phyloP scores from a whole-genome alignment of 2,888 invertebrate species.

The Congeria kusceri region DNA sequence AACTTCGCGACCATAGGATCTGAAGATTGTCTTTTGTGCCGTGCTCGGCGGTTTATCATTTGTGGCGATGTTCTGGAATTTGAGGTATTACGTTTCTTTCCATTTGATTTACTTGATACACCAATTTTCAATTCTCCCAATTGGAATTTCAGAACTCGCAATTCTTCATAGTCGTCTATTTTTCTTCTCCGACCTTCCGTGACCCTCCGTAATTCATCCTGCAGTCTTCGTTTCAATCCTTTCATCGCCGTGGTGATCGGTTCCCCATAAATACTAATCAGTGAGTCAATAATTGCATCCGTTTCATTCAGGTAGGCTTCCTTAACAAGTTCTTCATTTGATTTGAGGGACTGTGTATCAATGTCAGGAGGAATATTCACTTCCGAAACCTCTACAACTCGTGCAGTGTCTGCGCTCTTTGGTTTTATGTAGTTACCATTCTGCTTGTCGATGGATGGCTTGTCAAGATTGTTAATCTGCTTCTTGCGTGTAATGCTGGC shows the following conservation, averaged over 20 bases:
- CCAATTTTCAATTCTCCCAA: conserved; percentile 78
- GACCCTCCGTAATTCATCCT: conserved; percentile 86
- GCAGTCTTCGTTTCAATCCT: conserved; percentile 84
- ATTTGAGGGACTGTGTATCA: conserved; percentile 35
- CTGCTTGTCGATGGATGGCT: conserved; percentile 68
- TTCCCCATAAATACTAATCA: conserved; percentile 82
- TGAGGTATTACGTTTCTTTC: conserved; percentile 61
- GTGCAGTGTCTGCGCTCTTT: conserved; percentile 46
- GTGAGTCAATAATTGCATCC: conserved; percentile 79
- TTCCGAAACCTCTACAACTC: conserved; percentile 60
- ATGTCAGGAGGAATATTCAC: conserved; percentile 69
- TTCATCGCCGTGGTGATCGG: conserved; percentile 84
- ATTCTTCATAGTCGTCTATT: conserved; percentile 86
- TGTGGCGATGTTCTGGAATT: conserved; percentile 81
- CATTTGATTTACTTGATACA: conserved; percentile 63
- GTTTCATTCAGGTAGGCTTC: conserved; percentile 76
- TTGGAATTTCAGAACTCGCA: conserved; percentile 82
- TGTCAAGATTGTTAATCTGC: conserved; percentile 68
- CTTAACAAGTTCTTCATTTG: conserved; percentile 41
- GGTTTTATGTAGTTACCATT: conserved; percentile 70
- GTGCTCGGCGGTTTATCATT: conserved; percentile 76
- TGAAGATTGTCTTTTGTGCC: conserved; percentile 87
- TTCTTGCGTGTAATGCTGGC: conserved; percentile 71
- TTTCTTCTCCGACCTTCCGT: conserved; percentile 84
- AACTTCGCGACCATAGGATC: conserved; percentile 87